Evolutionary conservation across 2,113 vertebrate genomes (phyloP).

Genomic region (Neolamprologus sp.): DNA sequence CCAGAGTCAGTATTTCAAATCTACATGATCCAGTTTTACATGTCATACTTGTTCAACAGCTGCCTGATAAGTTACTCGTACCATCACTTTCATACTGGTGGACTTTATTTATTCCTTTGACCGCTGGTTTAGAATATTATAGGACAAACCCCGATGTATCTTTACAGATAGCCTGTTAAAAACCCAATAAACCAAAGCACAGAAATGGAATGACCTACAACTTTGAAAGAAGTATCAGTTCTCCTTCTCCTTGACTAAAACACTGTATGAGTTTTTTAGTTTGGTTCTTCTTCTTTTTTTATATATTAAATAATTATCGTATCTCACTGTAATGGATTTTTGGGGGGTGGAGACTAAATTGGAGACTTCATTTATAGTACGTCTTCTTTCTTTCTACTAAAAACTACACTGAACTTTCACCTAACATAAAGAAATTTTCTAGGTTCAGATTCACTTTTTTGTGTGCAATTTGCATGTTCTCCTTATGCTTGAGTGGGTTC

Average conservation of each 20-base stretch:
- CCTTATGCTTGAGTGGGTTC: not conserved
- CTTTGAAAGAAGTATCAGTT: not conserved
- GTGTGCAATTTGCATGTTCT: not conserved
- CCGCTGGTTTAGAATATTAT: not conserved
- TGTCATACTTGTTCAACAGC: not conserved
- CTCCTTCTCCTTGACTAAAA: not conserved
- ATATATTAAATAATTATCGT: not conserved
- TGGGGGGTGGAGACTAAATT: not conserved
- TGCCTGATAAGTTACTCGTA: not conserved
- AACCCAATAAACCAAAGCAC: not conserved
- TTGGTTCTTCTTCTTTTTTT: not conserved
- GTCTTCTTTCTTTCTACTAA: not conserved
- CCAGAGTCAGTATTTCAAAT: not conserved
- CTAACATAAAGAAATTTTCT: not conserved
- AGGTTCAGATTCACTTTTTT: not conserved
- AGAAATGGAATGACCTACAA: not conserved
- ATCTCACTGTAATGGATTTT: not conserved
- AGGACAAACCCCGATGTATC: not conserved
- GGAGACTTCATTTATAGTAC: not conserved
- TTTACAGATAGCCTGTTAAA: not conserved
- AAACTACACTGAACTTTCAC: not conserved
- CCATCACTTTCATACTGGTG: not conserved
- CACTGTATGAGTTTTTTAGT: not conserved
- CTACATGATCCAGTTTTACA: not conserved
- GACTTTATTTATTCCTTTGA: not conserved